Base-by-base conservation (phyloP, 1,140 invertebrate genomes). In the Microvelia longipes region DNA sequence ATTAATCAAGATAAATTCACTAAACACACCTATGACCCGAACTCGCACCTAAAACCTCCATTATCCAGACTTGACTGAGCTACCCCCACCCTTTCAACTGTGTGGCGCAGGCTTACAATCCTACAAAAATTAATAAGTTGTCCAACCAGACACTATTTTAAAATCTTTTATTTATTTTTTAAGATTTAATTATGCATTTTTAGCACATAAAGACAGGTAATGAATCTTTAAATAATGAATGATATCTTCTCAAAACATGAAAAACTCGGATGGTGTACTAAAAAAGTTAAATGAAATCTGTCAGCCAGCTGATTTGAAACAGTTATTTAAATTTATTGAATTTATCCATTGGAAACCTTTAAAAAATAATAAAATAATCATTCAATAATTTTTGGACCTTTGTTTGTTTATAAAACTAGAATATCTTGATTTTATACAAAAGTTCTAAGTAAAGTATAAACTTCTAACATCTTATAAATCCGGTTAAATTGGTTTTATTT, bases 31-130 rank as follows among this genome's bases (percentile, higher is more conserved):
- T 63, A 68, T 60, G 26, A 27, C 35, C 29, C 28, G 29, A 5
- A 50, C 19, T 5, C 28, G 61, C 35, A 62, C 24, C 67, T 64
- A 64, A 24, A 64, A 74, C 70, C 74, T 74, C 72, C 74, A 74
- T 73, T 71, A 71, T 72, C 50, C 67, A 50, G 63, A 68, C 68
- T 65, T 62, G 66, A 35, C 50, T 66, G 63, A 35, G 35, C 68
- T n/a, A n/a, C 29, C 68, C 64, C 70, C 63, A 65, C 73, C 70
- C 29, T 68, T 66, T 13, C 67, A 50, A 50, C 35, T 50, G 35
- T 50, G 35, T 67, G 63, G 73, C 72, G 71, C 65, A 74, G 25
- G 72, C 64, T 69, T 71, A 73, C 68, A 14, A 65, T 19, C 50
- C 65, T n/a, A 67, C 19, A 11, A 64, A 64, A 64, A 64, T 24